A percentile compares a stretch with the other conserved stretches of the same genome.
Evolutionary conservation across 2,888 invertebrate genomes (phyloP).

Genomic region (Pemphredon lugubris): DNA sequence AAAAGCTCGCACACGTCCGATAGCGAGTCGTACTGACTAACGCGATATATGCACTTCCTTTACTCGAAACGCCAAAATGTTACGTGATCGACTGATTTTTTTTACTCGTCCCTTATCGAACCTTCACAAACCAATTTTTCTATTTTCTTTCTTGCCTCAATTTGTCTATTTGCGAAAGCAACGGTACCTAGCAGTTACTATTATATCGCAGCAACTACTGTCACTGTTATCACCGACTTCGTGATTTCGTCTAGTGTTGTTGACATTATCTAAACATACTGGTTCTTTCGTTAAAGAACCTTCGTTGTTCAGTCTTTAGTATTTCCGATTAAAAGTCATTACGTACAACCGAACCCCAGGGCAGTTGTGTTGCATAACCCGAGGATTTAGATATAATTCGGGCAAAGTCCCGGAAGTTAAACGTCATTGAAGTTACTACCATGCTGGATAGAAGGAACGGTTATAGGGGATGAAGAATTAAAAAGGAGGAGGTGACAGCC

Average conservation of each 20-base stretch:
- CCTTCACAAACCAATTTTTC: constrained; percentile 18
- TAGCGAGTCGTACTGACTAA: constrained; percentile 27
- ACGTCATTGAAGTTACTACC: constrained; percentile 33
- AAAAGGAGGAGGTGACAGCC: constrained; percentile 57
- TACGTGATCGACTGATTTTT: constrained; percentile 44
- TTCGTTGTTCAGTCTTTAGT: too few relatives aligned
- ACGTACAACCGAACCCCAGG: constrained; percentile 20
- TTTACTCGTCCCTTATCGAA: constrained; percentile 41
- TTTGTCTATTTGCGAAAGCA: neutral
- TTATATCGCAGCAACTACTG: neutral
- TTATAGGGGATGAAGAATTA: constrained; percentile 37
- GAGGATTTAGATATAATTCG: constrained; percentile 15
- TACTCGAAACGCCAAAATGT: constrained; percentile 45
- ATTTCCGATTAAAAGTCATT: constrained; percentile 1
- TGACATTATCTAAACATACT: neutral
- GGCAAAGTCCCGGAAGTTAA: constrained; percentile 7
- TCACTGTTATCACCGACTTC: neutral
- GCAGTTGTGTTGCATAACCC: constrained; percentile 6
- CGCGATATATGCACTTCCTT: constrained; percentile 53
- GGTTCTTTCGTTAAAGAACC: neutral
- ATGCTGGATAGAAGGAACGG: constrained; percentile 42
- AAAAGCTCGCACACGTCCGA: constrained; percentile 30
- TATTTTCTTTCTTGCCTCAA: neutral
- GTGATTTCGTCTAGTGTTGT: neutral
- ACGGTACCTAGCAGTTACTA: neutral